A percentile compares a stretch with the other conserved stretches of the same genome.
Evolutionary conservation across 2,797 vertebrate genomes (phyloP).

Genomic region (Lagocephalus sceleratus): DNA sequence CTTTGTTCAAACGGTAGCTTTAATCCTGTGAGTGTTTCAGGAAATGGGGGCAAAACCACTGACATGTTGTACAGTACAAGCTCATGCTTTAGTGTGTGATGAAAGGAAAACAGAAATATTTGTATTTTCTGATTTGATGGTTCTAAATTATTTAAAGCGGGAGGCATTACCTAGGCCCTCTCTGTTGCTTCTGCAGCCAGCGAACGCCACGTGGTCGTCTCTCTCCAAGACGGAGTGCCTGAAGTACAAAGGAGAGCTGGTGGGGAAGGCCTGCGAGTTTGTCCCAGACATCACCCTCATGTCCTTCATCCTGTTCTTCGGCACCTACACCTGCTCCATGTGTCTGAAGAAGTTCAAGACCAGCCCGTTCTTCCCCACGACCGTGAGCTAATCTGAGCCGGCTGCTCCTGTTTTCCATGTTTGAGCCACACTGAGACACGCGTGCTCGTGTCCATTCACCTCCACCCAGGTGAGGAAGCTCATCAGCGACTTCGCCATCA

Average conservation of each 20-base stretch:
- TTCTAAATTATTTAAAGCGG: no score
- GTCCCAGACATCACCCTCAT: conserved; percentile 94
- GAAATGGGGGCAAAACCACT: no score
- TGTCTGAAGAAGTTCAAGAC: conserved; percentile 96
- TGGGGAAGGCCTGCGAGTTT: conserved; percentile 84
- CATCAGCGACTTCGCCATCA: conserved; percentile 97
- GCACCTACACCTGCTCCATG: conserved; percentile 96
- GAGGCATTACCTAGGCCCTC: neutral
- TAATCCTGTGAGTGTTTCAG: no score
- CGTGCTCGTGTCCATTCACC: conserved; percentile 8
- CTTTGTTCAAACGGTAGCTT: neutral
- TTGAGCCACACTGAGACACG: neutral
- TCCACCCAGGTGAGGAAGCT: conserved; percentile 88
- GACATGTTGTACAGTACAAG: no score
- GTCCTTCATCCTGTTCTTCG: conserved; percentile 95
- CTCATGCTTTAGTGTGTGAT: no score
- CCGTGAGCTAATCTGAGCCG: conserved; percentile 74
- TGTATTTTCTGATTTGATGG: no score
- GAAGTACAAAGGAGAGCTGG: conserved; percentile 83
- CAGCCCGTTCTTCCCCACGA: conserved; percentile 94
- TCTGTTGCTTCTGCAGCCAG: conserved; percentile 32
- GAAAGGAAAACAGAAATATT: no score
- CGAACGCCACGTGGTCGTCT: conserved; percentile 84
- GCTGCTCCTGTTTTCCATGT: neutral
- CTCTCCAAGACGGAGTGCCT: conserved; percentile 84